Percentiles rank a stretch among this genome's conserved stretches.
Evolutionary conservation across 1,140 invertebrate genomes (phyloP).

Genomic region (Hydropsyche tenuis): DNA sequence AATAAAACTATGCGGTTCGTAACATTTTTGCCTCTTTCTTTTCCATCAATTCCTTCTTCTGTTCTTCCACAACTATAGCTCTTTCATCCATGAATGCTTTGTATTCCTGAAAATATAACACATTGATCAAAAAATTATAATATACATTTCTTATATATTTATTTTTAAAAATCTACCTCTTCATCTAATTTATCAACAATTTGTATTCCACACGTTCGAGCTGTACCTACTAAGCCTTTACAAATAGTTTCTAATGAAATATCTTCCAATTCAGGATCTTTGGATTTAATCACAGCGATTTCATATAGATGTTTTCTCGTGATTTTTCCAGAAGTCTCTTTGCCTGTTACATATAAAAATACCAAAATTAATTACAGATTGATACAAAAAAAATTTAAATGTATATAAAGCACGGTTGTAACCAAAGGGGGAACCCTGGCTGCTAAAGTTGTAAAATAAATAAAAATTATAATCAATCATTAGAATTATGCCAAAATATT

Average conservation of each 20-base stretch:
- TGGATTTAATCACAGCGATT: conserved; percentile 92
- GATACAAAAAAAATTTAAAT: too few species aligned
- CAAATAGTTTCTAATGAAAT: conserved; percentile 78
- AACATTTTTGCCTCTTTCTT: conserved; percentile 92
- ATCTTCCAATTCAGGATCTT: conserved; percentile 74
- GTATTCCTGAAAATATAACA: too few species aligned
- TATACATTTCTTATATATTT: too few species aligned
- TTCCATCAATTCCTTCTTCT: conserved; percentile 82
- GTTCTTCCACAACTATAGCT: conserved; percentile 73
- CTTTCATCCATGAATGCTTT: conserved; percentile 82
- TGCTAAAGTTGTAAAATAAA: too few species aligned
- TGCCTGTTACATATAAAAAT: too few species aligned
- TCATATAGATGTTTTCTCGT: conserved; percentile 98
- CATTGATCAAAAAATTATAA: too few species aligned
- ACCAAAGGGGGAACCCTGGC: too few species aligned
- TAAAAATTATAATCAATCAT: too few species aligned
- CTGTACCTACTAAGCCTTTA: conserved; percentile 76
- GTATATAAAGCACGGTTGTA: too few species aligned
- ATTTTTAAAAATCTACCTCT: conserved; percentile 58
- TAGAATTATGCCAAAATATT: too few species aligned
- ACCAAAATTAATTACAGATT: too few species aligned
- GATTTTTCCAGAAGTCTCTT: conserved; percentile 87
- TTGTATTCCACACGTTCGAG: conserved; percentile 83
- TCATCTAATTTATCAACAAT: conserved; percentile 82
- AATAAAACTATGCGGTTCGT: conserved; percentile 65